phyloP scores from a whole-genome alignment of 2,797 vertebrate genomes.

The Phataginus tricuspis region DNA sequence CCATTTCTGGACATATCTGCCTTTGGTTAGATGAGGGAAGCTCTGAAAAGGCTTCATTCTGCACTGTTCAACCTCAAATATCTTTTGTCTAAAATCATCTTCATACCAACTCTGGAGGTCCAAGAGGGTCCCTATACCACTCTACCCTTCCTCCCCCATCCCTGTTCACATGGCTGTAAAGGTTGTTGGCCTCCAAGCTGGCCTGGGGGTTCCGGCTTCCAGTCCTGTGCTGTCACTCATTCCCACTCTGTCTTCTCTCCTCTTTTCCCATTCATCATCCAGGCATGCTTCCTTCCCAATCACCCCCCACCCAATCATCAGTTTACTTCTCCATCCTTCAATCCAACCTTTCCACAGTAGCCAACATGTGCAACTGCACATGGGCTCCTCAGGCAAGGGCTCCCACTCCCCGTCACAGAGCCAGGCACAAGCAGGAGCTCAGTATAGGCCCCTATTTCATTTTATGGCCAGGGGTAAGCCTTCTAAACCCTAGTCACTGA shows the following conservation, averaged over 20 bases:
- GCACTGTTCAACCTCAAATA: not conserved
- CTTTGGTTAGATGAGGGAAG: not conserved
- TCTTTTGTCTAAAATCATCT: not conserved
- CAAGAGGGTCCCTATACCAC: not conserved
- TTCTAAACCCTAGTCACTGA: not conserved
- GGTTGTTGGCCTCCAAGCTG: not conserved
- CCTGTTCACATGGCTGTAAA: not conserved
- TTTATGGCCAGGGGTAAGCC: not conserved
- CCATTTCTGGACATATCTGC: not conserved
- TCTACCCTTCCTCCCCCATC: too few species aligned
- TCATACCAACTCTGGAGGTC: not conserved
- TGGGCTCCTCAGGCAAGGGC: not conserved
- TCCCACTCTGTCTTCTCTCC: not conserved
- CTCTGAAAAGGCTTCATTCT: not conserved
- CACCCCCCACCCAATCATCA: not conserved
- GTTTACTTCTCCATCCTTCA: not conserved
- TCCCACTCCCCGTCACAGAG: not conserved
- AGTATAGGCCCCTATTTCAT: fast-evolving
- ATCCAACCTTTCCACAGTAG: not conserved
- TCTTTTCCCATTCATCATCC: not conserved
- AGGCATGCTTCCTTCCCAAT: not conserved
- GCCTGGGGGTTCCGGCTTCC: too few species aligned
- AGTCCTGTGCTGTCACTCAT: not conserved
- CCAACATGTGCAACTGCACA: not conserved
- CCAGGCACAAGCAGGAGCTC: not conserved